Conservation (phyloP, 2,113 vertebrate genomes). For the Accipiter cooperii region DNA sequence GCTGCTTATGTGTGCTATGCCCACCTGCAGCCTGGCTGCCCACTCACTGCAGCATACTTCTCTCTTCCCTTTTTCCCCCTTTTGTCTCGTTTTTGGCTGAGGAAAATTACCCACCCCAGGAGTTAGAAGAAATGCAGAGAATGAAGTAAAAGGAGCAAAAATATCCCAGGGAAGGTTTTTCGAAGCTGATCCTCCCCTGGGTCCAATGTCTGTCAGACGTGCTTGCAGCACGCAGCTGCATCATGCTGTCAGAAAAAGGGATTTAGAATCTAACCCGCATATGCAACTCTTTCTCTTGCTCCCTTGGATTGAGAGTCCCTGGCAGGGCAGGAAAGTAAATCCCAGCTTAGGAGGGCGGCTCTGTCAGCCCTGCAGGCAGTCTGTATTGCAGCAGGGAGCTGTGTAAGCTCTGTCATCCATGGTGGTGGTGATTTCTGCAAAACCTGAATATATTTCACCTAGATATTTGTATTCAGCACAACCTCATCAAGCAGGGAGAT, state of each 20-base stretch:
- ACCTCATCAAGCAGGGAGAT: not conserved
- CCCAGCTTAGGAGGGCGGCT: not conserved
- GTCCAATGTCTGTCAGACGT: not conserved
- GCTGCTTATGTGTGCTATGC: accelerated
- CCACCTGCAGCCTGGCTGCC: not conserved
- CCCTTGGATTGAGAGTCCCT: not conserved
- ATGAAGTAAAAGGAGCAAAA: not conserved
- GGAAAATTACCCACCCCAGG: not conserved
- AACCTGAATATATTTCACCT: not conserved
- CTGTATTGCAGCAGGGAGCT: not conserved
- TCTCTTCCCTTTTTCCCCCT: accelerated
- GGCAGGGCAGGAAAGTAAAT: not conserved
- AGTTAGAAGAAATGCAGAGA: not conserved
- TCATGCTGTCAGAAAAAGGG: not conserved
- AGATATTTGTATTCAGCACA: not conserved
- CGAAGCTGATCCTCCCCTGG: constrained; percentile 7
- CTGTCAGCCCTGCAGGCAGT: not conserved
- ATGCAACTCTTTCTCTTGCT: not conserved
- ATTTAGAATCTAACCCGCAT: constrained; percentile 12
- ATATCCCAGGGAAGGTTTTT: not conserved
- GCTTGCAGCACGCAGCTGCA: not conserved
- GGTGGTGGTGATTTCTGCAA: not conserved
- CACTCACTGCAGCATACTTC: not conserved
- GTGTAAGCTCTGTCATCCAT: not conserved
- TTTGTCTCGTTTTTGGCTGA: not conserved